Conservation (phyloP, 2,888 invertebrate genomes). For the Calameuta idolon region DNA sequence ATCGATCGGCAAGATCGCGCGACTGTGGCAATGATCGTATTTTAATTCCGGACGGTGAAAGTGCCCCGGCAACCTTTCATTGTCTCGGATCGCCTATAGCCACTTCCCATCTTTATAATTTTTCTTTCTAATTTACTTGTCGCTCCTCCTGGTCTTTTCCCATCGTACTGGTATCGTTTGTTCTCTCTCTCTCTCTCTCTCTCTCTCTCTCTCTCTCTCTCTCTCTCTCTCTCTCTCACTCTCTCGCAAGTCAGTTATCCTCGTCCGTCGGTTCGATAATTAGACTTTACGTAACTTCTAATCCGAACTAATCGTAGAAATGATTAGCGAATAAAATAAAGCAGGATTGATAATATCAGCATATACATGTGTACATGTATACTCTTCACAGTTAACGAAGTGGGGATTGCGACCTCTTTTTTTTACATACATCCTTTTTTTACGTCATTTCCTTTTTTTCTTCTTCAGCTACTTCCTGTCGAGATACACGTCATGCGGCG, state of each 20-base stretch:
- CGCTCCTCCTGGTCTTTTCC: background rate
- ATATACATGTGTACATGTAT: background rate
- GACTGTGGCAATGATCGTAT: constrained; percentile 16
- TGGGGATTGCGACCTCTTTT: background rate
- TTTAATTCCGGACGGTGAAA: constrained; percentile 15
- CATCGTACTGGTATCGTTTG: background rate
- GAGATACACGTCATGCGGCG: background rate
- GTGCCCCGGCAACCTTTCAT: constrained; percentile 13
- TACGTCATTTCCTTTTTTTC: background rate
- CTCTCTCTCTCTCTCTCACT: background rate
- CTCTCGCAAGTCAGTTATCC: background rate
- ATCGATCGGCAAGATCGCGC: constrained; percentile 10
- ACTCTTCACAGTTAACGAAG: background rate
- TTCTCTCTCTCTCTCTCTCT: background rate
- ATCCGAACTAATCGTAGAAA: background rate
- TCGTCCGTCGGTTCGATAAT: background rate
- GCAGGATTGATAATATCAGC: background rate
- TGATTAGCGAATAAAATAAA: background rate
- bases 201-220: background rate
- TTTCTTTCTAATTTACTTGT: background rate
- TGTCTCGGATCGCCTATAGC: constrained; percentile 1
- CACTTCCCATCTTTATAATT: background rate
- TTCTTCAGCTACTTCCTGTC: background rate
- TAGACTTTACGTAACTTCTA: background rate
- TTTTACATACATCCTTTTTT: background rate